These are phyloP conservation scores for Diarsia brunnea DNA, from an alignment of 2,888 invertebrate species.

Conservation along the genomic window DNA sequence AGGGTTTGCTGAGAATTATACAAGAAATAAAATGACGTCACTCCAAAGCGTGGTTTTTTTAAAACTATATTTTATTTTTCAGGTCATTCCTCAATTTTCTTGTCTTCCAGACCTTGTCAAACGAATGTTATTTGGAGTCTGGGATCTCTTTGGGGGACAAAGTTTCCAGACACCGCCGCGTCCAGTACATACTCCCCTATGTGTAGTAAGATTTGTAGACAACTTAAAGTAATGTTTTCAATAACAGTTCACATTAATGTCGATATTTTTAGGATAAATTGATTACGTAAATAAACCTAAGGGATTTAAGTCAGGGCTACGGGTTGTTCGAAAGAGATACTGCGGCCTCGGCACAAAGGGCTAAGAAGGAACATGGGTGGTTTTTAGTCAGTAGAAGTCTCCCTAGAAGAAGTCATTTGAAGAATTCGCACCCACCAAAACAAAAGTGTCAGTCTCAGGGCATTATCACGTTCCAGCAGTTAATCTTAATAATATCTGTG, in stretches of 20 bases:
- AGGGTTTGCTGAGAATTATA: no score
- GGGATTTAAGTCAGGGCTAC: not conserved
- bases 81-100: not conserved
- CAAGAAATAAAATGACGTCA: no score
- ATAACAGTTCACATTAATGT: not conserved
- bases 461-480: no score
- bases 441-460: no score
- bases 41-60: no score
- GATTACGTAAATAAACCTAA: not conserved
- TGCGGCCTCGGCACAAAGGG: no score
- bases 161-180: not conserved
- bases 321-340: no score
- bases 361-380: no score
- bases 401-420: no score
- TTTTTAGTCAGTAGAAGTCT: no score
- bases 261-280: conserved; percentile 6
- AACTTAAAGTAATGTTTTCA: not conserved
- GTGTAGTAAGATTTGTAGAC: not conserved
- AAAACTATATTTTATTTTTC: not conserved
- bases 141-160: not conserved
- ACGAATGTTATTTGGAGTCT: not conserved
- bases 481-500: no score
- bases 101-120: not conserved
- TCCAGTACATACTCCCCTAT: conserved; percentile 8
- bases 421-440: no score